A percentile compares a stretch with the other conserved stretches of the same genome.
phyloP scores from a whole-genome alignment of 2,888 invertebrate species.

The Sarcophaga subvicina region DNA sequence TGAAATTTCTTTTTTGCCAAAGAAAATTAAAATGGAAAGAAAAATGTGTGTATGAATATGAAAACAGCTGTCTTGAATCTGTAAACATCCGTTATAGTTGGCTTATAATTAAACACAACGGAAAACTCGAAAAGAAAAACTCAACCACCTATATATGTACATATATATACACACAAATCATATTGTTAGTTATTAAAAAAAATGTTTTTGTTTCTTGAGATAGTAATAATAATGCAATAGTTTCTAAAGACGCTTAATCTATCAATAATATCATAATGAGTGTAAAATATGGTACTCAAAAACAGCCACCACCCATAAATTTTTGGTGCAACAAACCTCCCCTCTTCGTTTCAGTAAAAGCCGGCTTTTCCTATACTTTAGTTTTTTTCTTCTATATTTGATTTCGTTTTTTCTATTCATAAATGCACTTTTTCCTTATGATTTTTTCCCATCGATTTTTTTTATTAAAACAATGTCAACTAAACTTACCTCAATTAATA shows the following conservation, averaged over 20 bases:
- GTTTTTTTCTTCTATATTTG: constrained; percentile 23
- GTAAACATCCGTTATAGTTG: constrained; percentile 46
- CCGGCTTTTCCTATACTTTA: constrained; percentile 61
- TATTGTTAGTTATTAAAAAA: too few relatives aligned
- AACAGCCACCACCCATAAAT: constrained; percentile 68
- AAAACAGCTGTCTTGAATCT: constrained; percentile 49
- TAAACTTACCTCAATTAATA: constrained; percentile 45
- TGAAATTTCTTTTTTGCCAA: neutral
- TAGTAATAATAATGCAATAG: too few relatives aligned
- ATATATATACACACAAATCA: neutral
- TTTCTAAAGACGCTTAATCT: neutral
- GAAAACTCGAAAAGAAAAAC: neutral
- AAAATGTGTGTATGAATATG: neutral
- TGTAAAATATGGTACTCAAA: constrained; percentile 5
- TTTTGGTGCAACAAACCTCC: constrained; percentile 53
- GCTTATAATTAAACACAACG: constrained; percentile 11
- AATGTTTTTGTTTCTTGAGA: too few relatives aligned
- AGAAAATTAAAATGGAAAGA: neutral
- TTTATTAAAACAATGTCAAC: neutral
- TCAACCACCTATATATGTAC: constrained; percentile 24
- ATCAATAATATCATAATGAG: neutral
- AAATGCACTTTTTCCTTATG: constrained; percentile 51
- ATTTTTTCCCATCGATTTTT: constrained; percentile 20
- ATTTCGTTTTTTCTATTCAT: constrained; percentile 33
- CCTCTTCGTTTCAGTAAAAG: constrained; percentile 38